A percentile compares a stretch with the other conserved stretches of the same genome.
phyloP scores from a whole-genome alignment of 2,888 invertebrate species.

The Nymphalis c-album region DNA sequence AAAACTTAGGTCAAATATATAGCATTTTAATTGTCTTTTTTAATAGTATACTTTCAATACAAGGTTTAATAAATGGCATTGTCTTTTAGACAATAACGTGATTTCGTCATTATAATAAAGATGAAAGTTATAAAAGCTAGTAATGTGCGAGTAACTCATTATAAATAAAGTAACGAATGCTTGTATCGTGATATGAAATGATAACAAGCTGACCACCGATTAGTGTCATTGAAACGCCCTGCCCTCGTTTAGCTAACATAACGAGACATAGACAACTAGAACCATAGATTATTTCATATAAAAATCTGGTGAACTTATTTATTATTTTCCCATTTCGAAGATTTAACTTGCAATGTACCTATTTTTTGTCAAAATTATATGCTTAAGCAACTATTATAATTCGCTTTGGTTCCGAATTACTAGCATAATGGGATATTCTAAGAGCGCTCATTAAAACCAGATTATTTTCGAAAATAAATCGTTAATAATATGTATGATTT shows the following conservation, averaged over 20 bases:
- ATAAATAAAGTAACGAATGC: conserved; percentile 24
- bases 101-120: no score
- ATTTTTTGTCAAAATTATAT: no score
- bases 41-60: no score
- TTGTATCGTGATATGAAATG: conserved; percentile 51
- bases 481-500: not conserved
- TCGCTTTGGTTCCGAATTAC: no score
- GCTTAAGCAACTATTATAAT: no score
- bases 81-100: no score
- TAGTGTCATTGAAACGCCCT: conserved; percentile 74
- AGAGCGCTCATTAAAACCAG: no score
- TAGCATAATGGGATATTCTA: no score
- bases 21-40: no score
- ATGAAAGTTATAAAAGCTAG: not conserved
- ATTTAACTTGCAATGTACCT: not conserved
- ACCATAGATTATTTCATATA: not conserved
- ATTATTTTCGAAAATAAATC: not conserved
- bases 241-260: conserved; percentile 56
- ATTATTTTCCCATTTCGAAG: not conserved
- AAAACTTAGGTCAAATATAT: not conserved
- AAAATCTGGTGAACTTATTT: not conserved
- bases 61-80: no score
- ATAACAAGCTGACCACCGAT: conserved; percentile 60
- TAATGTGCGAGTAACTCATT: not conserved
- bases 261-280: conserved; percentile 37